A percentile compares a stretch with the other conserved stretches of the same genome.
These are phyloP conservation scores for Eulithis prunata DNA, from an alignment of 2,888 invertebrate species.

Conservation along the genomic window DNA sequence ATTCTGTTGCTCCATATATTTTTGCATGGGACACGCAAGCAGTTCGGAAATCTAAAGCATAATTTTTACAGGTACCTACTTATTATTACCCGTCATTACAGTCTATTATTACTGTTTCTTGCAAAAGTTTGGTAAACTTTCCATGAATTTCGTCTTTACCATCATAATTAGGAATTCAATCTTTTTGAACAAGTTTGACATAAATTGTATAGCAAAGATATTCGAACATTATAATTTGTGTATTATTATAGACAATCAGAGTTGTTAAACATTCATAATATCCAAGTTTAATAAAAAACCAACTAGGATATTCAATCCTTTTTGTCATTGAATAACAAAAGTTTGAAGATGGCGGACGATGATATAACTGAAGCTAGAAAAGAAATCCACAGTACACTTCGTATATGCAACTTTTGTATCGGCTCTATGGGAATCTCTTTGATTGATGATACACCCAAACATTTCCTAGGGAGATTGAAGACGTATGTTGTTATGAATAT, in stretches of 20 bases:
- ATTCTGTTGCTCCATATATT: too few species aligned
- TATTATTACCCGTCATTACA: too few species aligned
- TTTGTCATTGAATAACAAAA: constrained; percentile 7
- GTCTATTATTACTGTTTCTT: too few species aligned
- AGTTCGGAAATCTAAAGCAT: too few species aligned
- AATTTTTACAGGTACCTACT: too few species aligned
- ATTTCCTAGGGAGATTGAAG: constrained; percentile 44
- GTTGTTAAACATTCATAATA: background rate
- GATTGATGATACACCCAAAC: constrained; percentile 50
- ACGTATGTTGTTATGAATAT: constrained; percentile 46
- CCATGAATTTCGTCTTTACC: background rate
- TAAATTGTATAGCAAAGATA: background rate
- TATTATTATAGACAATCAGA: background rate
- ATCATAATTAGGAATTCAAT: constrained; percentile 9
- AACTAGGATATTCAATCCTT: constrained; percentile 4
- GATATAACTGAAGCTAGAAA: constrained; percentile 41
- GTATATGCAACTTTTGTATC: constrained; percentile 60
- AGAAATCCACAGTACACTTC: constrained; percentile 60
- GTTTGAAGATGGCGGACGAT: constrained; percentile 31
- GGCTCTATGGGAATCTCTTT: constrained; percentile 60
- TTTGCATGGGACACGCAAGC: too few species aligned
- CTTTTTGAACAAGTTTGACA: constrained; percentile 10
- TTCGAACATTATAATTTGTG: background rate
- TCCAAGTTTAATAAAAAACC: background rate
- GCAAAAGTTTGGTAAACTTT: constrained; percentile 15